phyloP scores from a whole-genome alignment of 2,888 invertebrate genomes.

The Hanleya hanleyi region DNA sequence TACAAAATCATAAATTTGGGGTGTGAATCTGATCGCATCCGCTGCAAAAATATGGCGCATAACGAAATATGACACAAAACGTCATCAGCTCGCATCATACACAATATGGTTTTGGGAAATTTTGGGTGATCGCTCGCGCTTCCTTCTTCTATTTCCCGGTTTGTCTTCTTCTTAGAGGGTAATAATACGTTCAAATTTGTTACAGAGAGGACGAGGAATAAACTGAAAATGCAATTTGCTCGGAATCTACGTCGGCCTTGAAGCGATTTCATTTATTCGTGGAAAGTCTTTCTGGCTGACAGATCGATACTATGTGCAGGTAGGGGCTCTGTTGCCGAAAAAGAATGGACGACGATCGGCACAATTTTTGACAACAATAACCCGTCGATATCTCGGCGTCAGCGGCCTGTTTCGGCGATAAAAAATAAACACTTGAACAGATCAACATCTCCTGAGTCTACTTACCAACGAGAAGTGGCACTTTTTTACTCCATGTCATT shows the following conservation, averaged over 20 bases:
- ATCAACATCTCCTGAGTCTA: constrained; percentile 19
- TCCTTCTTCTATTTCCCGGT: not conserved
- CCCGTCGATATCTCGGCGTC: constrained; percentile 12
- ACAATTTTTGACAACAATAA: constrained; percentile 64
- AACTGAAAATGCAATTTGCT: too few relatives aligned
- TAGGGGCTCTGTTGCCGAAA: not conserved
- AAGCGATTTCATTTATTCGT: constrained; percentile 1
- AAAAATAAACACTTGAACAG: constrained; percentile 18
- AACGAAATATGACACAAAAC: constrained; percentile 40
- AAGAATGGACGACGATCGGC: constrained; percentile 50
- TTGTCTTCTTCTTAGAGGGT: not conserved
- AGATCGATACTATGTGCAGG: not conserved
- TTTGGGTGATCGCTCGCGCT: not conserved
- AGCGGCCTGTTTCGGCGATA: constrained; percentile 11
- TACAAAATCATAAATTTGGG: too few relatives aligned
- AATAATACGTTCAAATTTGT: too few relatives aligned
- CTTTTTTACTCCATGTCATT: constrained; percentile 73
- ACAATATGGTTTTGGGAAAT: constrained; percentile 33
- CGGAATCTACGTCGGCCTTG: not conserved
- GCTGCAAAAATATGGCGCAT: constrained; percentile 43
- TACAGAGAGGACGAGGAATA: too few relatives aligned
- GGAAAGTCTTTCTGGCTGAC: not conserved
- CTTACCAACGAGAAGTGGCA: constrained; percentile 70
- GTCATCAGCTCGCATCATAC: constrained; percentile 28
- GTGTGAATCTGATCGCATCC: too few relatives aligned